A percentile compares a stretch with the other conserved stretches of the same genome.
Evolutionary conservation across 2,113 vertebrate genomes (phyloP).

Genomic region (Mirza zaza): DNA sequence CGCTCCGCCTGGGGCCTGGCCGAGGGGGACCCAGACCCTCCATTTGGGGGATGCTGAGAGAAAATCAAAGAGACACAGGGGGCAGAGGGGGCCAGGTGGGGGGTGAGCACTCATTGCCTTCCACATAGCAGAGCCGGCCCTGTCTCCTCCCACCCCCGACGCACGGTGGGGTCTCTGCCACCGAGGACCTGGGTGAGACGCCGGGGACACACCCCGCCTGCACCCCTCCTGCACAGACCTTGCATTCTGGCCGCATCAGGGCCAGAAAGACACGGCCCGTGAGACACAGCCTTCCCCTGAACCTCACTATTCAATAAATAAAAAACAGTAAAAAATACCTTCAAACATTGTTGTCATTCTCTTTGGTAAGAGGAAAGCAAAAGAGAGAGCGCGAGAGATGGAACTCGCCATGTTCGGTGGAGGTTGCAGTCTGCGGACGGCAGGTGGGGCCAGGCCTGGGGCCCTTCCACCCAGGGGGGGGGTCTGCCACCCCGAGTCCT

Average conservation of each 20-base stretch:
- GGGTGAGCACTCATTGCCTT: too few species aligned
- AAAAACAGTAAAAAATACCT: background rate
- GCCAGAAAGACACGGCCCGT: accelerated
- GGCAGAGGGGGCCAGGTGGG: too few species aligned
- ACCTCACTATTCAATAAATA: accelerated
- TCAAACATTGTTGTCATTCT: accelerated
- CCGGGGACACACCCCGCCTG: accelerated
- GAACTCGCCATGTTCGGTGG: accelerated
- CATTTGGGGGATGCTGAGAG: too few species aligned
- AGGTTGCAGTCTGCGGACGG: background rate
- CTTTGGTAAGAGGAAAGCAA: background rate
- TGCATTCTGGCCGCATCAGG: too few species aligned
- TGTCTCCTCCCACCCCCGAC: background rate
- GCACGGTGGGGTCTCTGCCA: accelerated
- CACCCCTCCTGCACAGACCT: background rate
- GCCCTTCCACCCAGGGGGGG: background rate
- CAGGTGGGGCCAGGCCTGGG: background rate
- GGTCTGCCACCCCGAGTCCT: background rate
- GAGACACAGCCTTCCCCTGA: background rate
- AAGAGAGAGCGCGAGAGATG: too few species aligned
- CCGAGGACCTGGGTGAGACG: accelerated
- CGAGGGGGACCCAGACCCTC: too few species aligned
- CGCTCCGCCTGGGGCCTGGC: background rate
- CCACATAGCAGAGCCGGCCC: accelerated
- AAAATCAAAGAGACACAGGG: too few species aligned